Evolutionary conservation across 2,888 invertebrate species (phyloP).

Genomic region (Gastrophysa polygoni): DNA sequence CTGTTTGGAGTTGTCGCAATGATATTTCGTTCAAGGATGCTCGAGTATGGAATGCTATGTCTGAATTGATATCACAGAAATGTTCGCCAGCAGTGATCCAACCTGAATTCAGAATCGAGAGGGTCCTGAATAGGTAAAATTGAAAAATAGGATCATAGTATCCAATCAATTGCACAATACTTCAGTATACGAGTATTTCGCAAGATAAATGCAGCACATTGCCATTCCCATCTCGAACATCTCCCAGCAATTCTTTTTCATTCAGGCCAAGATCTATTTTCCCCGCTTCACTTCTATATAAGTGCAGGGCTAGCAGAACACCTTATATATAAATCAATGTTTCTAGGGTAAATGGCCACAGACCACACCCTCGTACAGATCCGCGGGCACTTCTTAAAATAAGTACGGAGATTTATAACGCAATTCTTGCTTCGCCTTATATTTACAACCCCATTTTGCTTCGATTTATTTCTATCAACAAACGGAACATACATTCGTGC

Average conservation of each 20-base stretch:
- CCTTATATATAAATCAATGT: constrained; percentile 33
- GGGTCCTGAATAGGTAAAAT: background rate
- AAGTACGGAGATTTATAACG: constrained; percentile 41
- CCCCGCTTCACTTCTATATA: constrained; percentile 5
- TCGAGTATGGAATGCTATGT: too few relatives aligned
- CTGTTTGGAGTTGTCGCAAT: too few relatives aligned
- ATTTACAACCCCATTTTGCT: constrained; percentile 34
- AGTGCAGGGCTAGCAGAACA: constrained; percentile 35
- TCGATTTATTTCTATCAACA: constrained; percentile 33
- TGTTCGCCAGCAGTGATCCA: too few relatives aligned
- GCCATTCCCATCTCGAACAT: background rate
- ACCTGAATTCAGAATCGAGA: background rate
- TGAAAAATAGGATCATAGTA: background rate
- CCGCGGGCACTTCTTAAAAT: constrained; percentile 39
- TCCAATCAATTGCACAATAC: background rate
- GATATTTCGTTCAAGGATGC: too few relatives aligned
- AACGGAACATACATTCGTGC: constrained; percentile 11
- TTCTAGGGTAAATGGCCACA: constrained; percentile 37
- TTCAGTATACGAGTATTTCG: background rate
- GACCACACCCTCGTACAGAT: constrained; percentile 40
- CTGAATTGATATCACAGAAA: too few relatives aligned
- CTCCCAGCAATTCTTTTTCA: background rate
- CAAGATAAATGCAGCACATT: background rate
- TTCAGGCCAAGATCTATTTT: background rate
- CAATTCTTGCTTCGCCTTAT: constrained; percentile 37